Evolutionary conservation across 2,888 invertebrate genomes (phyloP).

Genomic region (Eulithis testata): DNA sequence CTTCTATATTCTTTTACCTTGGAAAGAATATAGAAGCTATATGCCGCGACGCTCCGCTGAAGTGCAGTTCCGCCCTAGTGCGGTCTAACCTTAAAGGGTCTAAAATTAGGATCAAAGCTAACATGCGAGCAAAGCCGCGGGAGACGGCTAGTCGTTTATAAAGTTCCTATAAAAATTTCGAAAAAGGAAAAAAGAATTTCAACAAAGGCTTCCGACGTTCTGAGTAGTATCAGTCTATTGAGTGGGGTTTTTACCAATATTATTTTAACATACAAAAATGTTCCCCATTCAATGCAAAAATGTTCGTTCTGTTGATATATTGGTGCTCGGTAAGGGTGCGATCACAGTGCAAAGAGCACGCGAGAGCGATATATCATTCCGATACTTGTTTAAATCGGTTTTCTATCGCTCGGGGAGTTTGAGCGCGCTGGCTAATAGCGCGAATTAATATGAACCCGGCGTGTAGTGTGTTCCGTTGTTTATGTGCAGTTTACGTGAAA

Average conservation of each 20-base stretch:
- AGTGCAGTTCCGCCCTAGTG: too few species aligned
- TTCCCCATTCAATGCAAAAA: conserved; percentile 16
- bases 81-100: too few species aligned
- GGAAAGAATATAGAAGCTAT: too few species aligned
- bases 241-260: not conserved
- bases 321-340: conserved; percentile 26
- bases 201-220: too few species aligned
- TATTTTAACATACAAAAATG: conserved; percentile 3
- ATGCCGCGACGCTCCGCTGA: too few species aligned
- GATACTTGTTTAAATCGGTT: conserved; percentile 67
- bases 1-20: too few species aligned
- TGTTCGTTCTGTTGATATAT: conserved; percentile 26
- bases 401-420: conserved; percentile 66
- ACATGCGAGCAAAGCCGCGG: too few species aligned
- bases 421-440: conserved; percentile 66
- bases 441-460: conserved; percentile 68
- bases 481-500: conserved; percentile 25
- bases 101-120: too few species aligned
- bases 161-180: too few species aligned
- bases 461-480: conserved; percentile 44
- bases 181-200: too few species aligned
- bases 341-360: conserved; percentile 34
- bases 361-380: conserved; percentile 42
- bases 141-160: too few species aligned
- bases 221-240: not conserved